Conservation (phyloP, 2,797 vertebrate genomes). For the Liasis olivaceus region DNA sequence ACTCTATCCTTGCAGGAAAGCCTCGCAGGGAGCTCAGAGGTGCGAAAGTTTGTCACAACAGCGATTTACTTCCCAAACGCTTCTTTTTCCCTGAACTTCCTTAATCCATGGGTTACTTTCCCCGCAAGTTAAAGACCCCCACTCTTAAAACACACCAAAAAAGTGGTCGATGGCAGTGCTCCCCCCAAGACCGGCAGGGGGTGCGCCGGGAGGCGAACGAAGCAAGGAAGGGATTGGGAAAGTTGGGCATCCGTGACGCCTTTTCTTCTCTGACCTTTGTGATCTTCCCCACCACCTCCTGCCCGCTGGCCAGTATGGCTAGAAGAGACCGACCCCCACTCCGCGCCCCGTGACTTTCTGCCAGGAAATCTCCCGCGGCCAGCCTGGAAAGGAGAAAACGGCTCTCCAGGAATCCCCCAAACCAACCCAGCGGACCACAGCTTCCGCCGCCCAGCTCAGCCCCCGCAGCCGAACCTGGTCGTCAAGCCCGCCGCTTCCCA, state of each 20-base stretch:
- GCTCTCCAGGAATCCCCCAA: background rate
- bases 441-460: background rate
- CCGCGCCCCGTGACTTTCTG: background rate
- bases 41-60: background rate
- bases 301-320: background rate
- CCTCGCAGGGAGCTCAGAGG: no score
- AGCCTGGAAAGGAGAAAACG: background rate
- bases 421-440: constrained; percentile 24
- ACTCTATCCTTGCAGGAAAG: background rate
- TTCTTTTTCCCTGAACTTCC: background rate
- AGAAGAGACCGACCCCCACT: background rate
- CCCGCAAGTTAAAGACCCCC: constrained; percentile 57
- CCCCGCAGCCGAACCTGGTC: background rate
- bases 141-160: constrained; percentile 73
- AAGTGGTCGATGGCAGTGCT: background rate
- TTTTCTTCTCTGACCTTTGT: constrained; percentile 25
- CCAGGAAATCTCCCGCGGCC: background rate
- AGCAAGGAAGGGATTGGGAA: background rate
- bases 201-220: background rate
- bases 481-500: background rate
- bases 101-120: constrained; percentile 33
- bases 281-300: background rate
- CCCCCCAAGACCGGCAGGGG: background rate
- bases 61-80: background rate
- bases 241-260: background rate